A percentile compares a stretch with the other conserved stretches of the same genome.
phyloP scores from a whole-genome alignment of 2,113 vertebrate genomes.

The Epinephelus cyanopodus region DNA sequence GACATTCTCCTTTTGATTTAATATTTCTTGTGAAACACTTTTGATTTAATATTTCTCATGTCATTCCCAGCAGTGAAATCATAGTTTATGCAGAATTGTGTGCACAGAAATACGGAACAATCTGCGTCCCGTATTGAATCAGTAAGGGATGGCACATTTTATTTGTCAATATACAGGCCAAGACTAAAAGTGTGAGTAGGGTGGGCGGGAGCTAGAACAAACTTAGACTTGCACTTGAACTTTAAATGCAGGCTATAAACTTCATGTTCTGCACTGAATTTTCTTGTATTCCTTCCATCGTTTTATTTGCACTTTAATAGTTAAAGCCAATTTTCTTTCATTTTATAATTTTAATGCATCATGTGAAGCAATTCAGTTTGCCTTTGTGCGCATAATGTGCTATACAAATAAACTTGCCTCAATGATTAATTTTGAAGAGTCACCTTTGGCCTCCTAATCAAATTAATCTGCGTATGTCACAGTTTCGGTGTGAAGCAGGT shows the following conservation, averaged over 20 bases:
- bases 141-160: too few species aligned
- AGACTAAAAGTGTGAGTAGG: too few species aligned
- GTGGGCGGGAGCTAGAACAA: neutral
- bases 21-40: too few species aligned
- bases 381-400: neutral
- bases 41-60: too few species aligned
- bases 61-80: too few species aligned
- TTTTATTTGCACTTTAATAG: neutral
- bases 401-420: neutral
- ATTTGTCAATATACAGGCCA: too few species aligned
- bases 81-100: too few species aligned
- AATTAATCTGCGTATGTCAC: neutral
- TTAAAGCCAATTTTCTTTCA: neutral
- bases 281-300: neutral
- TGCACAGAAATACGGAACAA: too few species aligned
- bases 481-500: slow-evolving; percentile 7
- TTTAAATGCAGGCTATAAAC: neutral
- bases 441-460: neutral
- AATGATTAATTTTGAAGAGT: neutral
- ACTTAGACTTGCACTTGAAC: neutral
- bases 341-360: neutral
- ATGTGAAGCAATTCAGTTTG: neutral
- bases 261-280: neutral
- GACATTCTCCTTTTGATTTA: too few species aligned
- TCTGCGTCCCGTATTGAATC: too few species aligned